Evolutionary conservation across 2,888 invertebrate species (phyloP).

Genomic region (Kuschelorhynchus macadamiae): DNA sequence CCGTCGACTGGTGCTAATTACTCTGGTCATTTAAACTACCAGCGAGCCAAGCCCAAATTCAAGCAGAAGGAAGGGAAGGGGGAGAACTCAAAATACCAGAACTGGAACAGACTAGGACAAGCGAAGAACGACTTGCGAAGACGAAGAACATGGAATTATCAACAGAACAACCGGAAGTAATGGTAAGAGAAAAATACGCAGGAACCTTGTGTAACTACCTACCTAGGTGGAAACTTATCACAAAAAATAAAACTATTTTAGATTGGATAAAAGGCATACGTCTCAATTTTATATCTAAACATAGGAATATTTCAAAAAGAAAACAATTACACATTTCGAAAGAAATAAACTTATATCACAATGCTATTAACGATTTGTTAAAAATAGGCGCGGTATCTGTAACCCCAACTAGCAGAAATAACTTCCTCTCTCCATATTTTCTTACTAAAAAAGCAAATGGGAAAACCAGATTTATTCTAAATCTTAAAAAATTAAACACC

Average conservation of each 20-base stretch:
- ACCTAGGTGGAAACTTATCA: slow-evolving; percentile 8
- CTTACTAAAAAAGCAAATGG: too few species aligned
- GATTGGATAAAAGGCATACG: slow-evolving; percentile 29
- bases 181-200: not conserved
- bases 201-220: slow-evolving; percentile 4
- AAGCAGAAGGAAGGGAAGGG: too few species aligned
- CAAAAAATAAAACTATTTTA: slow-evolving; percentile 22
- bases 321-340: slow-evolving; percentile 4
- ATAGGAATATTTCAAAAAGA: not conserved
- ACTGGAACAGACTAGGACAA: too few species aligned
- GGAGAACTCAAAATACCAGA: too few species aligned
- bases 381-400: slow-evolving; percentile 11
- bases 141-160: too few species aligned
- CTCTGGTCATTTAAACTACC: too few species aligned
- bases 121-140: too few species aligned
- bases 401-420: too few species aligned
- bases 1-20: too few species aligned
- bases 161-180: slow-evolving; percentile 3
- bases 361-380: slow-evolving; percentile 8
- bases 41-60: too few species aligned
- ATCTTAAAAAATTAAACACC: not conserved
- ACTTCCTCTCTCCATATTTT: slow-evolving; percentile 15
- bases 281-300: slow-evolving; percentile 22
- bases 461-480: not conserved
- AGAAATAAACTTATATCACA: not conserved